Evolutionary conservation across 2,113 vertebrate genomes (phyloP).

Genomic region (Prionailurus viverrinus): DNA sequence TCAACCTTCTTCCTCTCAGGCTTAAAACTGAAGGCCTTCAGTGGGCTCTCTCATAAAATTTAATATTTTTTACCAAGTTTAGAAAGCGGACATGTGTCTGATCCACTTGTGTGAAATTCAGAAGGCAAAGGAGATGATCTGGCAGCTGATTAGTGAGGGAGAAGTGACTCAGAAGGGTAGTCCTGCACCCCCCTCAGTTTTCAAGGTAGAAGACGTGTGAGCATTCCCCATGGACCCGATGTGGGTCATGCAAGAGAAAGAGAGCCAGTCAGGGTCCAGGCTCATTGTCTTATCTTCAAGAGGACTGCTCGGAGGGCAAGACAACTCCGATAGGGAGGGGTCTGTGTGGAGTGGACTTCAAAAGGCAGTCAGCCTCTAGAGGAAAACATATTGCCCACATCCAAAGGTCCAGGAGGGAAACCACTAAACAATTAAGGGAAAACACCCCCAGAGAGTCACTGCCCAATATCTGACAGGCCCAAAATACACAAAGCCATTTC

Average conservation of each 20-base stretch:
- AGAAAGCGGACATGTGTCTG: background rate
- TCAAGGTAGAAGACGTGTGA: background rate
- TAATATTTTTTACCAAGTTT: background rate
- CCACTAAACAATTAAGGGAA: background rate
- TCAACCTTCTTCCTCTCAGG: background rate
- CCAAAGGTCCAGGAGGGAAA: background rate
- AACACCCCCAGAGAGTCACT: background rate
- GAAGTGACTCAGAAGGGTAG: background rate
- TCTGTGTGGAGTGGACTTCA: background rate
- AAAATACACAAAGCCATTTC: background rate
- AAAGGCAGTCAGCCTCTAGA: background rate
- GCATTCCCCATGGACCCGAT: background rate
- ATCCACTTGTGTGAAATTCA: background rate
- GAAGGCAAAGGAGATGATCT: background rate
- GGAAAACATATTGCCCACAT: background rate
- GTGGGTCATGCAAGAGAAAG: background rate
- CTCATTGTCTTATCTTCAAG: background rate
- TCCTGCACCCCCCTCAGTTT: background rate
- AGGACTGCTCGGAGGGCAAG: background rate
- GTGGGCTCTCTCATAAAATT: background rate
- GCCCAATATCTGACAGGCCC: background rate
- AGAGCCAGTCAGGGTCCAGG: background rate
- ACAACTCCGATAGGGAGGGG: background rate
- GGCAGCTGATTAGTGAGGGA: background rate
- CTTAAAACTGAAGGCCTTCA: background rate